Percentiles rank a stretch among this genome's conserved stretches.
Conservation (phyloP, 2,113 vertebrate genomes). For the Myotis yumanensis region DNA sequence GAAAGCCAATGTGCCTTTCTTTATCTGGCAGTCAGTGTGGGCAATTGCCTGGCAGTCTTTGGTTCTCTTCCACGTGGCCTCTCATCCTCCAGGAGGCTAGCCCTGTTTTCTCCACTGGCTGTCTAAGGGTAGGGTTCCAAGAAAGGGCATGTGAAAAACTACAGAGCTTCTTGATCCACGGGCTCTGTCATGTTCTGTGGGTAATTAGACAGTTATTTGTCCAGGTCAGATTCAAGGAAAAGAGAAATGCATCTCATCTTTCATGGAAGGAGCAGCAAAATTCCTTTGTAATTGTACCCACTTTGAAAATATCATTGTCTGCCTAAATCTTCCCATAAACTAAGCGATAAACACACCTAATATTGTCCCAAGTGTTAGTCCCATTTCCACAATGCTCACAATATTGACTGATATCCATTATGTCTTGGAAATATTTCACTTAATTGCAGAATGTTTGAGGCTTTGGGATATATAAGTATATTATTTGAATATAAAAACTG, state of each 20-base stretch:
- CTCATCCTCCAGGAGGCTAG: neutral
- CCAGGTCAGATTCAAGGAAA: neutral
- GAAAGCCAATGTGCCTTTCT: accelerated
- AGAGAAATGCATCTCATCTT: neutral
- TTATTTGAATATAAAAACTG: neutral
- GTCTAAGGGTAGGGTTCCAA: neutral
- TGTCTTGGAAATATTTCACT: neutral
- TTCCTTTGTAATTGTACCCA: neutral
- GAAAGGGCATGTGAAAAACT: neutral
- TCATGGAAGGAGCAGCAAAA: neutral
- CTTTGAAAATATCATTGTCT: neutral
- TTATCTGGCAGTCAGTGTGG: accelerated
- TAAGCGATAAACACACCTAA: neutral
- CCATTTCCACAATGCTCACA: neutral
- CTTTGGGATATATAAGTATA: neutral
- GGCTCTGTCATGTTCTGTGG: neutral
- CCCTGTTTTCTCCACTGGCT: neutral
- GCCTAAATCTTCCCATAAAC: neutral
- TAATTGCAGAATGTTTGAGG: neutral
- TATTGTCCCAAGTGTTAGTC: neutral
- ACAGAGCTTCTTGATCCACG: neutral
- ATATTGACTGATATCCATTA: neutral
- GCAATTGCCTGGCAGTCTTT: accelerated
- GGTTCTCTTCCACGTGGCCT: accelerated
- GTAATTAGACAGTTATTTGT: neutral